Base-by-base conservation (phyloP, 1,140 invertebrate species). In the Drosophila triauraria region DNA sequence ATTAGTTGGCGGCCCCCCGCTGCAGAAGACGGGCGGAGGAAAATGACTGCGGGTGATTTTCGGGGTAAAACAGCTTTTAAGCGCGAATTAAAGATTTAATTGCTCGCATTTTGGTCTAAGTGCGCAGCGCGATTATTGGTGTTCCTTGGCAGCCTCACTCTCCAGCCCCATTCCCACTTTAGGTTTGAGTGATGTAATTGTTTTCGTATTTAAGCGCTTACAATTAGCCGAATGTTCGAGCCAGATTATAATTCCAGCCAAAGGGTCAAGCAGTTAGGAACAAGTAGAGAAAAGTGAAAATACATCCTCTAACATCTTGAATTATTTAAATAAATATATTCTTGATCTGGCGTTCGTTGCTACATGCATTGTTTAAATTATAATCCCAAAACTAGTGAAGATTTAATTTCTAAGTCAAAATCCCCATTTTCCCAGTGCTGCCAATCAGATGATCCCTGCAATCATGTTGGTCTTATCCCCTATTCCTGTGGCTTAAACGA, bases 51-150 rank as follows among this genome's bases (percentile, higher is more conserved):
- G 51, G 42, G 43, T 60, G 53, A 46, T 40, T n/a, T 51, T 43
- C 17, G 51, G 65, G 63, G 44, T 50, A 67, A 70, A 80, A 74
- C 58, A 59, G 70, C 76, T 90, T 90, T 81, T 85, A 81, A 82
- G 78, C 63, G 85, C 68, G 85, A 76, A 77, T 90, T 85, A 85
- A 90, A 91, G 85, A 90, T 90, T 90, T 85, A 85, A 90, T 90
- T 90, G 85, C 78, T 74, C 43, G 67, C 84, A 79, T 74, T 84
- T 90, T 74, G 53, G 53, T 63, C 69, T 88, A 82, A 88, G 81
- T 85, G 81, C 74, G 75, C 65, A 30, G 56, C 56, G 42, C 68
- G 63, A 84, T 85, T 81, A 90, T 81, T 68, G 65, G 46, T 58
- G 48, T 75, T 75, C 57, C 50, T n/a, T 20, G 10, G 27, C 53